These are phyloP conservation scores for Drosophila melanosoma DNA, from an alignment of 2,888 invertebrate species.

Conservation along the genomic window DNA sequence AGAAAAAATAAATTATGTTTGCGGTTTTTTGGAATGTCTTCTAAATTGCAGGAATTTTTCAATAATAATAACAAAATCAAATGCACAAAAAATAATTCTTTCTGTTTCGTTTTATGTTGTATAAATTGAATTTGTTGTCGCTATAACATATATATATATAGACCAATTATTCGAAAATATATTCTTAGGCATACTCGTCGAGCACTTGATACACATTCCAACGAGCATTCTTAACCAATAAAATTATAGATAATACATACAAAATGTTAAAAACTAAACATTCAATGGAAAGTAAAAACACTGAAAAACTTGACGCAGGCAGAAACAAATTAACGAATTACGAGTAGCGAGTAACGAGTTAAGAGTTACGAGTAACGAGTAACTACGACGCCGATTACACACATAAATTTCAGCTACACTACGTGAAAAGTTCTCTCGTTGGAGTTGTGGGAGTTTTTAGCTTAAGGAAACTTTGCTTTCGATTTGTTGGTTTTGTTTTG, in stretches of 20 bases:
- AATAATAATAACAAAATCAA: constrained; percentile 4
- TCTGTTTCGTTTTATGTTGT: neutral
- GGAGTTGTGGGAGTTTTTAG: constrained; percentile 14
- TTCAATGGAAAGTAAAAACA: constrained; percentile 21
- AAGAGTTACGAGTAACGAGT: constrained; percentile 10
- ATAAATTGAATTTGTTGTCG: neutral
- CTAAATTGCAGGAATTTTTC: constrained; percentile 11
- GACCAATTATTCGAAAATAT: constrained; percentile 4
- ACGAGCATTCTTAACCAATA: constrained; percentile 21
- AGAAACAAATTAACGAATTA: constrained; percentile 27
- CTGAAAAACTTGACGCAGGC: constrained; percentile 15
- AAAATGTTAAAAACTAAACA: constrained; percentile 14
- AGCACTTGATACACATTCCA: neutral
- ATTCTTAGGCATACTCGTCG: neutral
- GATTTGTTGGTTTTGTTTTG: constrained; percentile 22
- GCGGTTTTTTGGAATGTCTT: constrained; percentile 41
- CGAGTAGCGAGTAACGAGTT: constrained; percentile 11
- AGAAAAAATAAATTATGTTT: constrained; percentile 4
- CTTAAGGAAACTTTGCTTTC: constrained; percentile 56
- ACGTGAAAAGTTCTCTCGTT: constrained; percentile 48
- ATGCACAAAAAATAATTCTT: neutral
- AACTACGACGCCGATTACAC: constrained; percentile 28
- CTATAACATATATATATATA: constrained; percentile 9
- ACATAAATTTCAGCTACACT: constrained; percentile 71
- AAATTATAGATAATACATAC: constrained; percentile 29